A percentile compares a stretch with the other conserved stretches of the same genome.
These are phyloP conservation scores for Dipodomys ordii DNA, from an alignment of 2,113 vertebrate genomes.

Conservation along the genomic window DNA sequence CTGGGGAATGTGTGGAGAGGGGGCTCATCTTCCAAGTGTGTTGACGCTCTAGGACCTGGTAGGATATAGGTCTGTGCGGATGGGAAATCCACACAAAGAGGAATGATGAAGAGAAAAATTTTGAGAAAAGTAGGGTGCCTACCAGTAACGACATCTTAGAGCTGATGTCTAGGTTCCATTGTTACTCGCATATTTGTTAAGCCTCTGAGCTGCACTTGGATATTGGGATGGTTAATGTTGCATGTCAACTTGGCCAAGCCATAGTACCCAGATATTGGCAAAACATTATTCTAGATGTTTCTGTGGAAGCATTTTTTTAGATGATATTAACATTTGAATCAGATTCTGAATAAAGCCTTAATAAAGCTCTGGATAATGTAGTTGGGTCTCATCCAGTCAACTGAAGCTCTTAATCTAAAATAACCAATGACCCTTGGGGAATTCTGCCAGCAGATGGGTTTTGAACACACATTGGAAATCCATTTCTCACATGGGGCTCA, in stretches of 20 bases:
- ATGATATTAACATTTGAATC: slow-evolving; percentile 26
- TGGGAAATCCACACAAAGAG: background rate
- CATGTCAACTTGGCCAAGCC: background rate
- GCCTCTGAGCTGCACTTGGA: background rate
- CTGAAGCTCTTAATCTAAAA: background rate
- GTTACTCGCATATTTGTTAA: background rate
- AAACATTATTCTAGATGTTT: slow-evolving; percentile 27
- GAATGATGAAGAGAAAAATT: background rate
- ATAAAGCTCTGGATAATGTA: background rate
- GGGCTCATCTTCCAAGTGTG: no score
- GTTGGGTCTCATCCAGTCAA: background rate
- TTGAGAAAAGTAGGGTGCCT: background rate
- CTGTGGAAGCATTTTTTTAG: background rate
- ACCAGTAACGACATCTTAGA: background rate
- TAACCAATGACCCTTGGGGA: background rate
- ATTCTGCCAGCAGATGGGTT: background rate
- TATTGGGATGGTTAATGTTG: background rate
- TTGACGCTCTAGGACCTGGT: background rate
- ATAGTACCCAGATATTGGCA: background rate
- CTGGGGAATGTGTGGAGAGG: background rate
- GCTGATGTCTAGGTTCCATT: background rate
- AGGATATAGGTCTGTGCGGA: background rate
- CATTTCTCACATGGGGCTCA: background rate
- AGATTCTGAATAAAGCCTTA: background rate
- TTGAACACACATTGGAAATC: background rate